Evolutionary conservation across 2,797 vertebrate genomes (phyloP).

Genomic region (Phoxinus dragarum): DNA sequence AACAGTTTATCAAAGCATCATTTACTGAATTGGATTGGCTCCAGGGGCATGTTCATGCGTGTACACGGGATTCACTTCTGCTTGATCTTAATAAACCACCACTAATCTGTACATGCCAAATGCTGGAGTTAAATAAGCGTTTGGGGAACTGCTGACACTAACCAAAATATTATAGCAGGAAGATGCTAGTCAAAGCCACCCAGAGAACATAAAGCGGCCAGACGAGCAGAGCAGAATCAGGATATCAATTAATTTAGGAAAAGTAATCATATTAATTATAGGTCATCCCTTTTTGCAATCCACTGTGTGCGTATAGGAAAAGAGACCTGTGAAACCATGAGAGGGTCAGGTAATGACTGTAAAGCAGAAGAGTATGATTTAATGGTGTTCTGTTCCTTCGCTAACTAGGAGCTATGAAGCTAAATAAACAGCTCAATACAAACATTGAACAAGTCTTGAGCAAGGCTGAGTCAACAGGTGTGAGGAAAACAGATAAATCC

Average conservation of each 20-base stretch:
- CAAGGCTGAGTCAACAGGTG: constrained; percentile 52
- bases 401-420: constrained; percentile 26
- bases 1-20: constrained; percentile 61
- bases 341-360: constrained; percentile 56
- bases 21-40: constrained; percentile 60
- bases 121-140: constrained; percentile 17
- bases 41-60: constrained; percentile 53
- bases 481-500: constrained; percentile 50
- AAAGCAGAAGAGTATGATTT: constrained; percentile 59
- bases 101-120: constrained; percentile 43
- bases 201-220: background rate
- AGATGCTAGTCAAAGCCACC: constrained; percentile 9
- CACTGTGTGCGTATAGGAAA: background rate
- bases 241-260: background rate
- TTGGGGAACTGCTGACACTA: constrained; percentile 50
- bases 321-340: constrained; percentile 42
- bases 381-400: constrained; percentile 55
- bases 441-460: constrained; percentile 47
- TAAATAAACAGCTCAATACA: constrained; percentile 45
- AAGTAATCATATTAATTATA: background rate
- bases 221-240: background rate
- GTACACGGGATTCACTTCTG: constrained; percentile 43
- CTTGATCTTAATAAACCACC: constrained; percentile 41
- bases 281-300: background rate
- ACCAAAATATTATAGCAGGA: constrained; percentile 29